Evolutionary conservation across 2,888 invertebrate genomes (phyloP).

Genomic region (Callimorpha dominula): DNA sequence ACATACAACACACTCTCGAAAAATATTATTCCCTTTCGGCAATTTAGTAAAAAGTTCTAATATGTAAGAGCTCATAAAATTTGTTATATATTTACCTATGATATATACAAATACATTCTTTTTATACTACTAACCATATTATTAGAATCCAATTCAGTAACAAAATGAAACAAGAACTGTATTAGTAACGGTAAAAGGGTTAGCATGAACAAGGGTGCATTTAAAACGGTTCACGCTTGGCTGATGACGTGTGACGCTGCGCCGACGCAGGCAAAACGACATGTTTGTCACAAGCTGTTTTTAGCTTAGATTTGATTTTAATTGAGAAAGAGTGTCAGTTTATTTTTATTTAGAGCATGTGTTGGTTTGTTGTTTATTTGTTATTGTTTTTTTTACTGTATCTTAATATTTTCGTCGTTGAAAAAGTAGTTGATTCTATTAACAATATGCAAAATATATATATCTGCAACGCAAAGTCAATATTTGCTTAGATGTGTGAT

Average conservation of each 20-base stretch:
- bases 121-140: slow-evolving; percentile 17
- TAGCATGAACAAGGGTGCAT: slow-evolving; percentile 58
- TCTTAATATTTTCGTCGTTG: too few species aligned
- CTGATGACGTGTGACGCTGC: slow-evolving; percentile 47
- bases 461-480: neutral
- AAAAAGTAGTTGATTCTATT: too few species aligned
- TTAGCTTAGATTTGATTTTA: slow-evolving; percentile 46
- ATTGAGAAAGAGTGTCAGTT: slow-evolving; percentile 36
- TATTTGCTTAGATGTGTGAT: neutral
- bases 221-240: slow-evolving; percentile 59
- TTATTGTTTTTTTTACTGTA: slow-evolving; percentile 1
- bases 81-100: neutral
- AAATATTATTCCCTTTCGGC: neutral
- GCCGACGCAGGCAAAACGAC: slow-evolving; percentile 49
- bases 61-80: neutral
- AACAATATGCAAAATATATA: too few species aligned
- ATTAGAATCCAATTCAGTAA: slow-evolving; percentile 44
- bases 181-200: slow-evolving; percentile 52
- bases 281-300: slow-evolving; percentile 38
- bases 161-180: slow-evolving; percentile 42
- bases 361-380: slow-evolving; percentile 5
- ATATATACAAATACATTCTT: neutral
- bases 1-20: neutral
- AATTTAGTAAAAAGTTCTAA: neutral
- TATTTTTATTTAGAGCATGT: slow-evolving; percentile 14